Evolutionary conservation across 2,797 vertebrate species (phyloP).

Genomic region (Gallinago solitaria): DNA sequence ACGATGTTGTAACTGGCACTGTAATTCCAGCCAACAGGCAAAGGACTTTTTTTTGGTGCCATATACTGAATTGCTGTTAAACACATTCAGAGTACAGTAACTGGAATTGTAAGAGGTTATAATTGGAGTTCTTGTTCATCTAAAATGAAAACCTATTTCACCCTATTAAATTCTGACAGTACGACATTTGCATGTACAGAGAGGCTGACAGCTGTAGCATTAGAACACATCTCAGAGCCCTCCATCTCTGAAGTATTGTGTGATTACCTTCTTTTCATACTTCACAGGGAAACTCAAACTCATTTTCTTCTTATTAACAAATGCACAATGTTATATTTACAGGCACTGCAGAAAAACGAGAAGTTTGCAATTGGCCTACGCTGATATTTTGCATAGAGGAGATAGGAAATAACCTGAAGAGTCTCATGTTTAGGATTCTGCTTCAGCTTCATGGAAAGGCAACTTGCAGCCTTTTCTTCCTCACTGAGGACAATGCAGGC

Average conservation of each 20-base stretch:
- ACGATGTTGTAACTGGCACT: neutral
- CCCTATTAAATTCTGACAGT: conserved; percentile 31
- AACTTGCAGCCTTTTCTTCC: neutral
- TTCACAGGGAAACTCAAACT: neutral
- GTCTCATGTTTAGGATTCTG: neutral
- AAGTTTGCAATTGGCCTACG: neutral
- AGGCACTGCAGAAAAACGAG: neutral
- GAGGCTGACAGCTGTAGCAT: neutral
- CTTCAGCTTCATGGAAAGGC: neutral
- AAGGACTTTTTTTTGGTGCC: neutral
- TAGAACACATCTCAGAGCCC: neutral
- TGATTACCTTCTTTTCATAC: neutral
- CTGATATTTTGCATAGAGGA: neutral
- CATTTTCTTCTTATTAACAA: neutral
- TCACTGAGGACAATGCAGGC: rapidly evolving
- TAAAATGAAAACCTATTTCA: conserved; percentile 43
- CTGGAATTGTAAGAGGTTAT: conserved; percentile 9
- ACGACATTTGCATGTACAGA: neutral
- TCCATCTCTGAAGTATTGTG: neutral
- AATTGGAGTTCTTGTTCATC: conserved; percentile 38
- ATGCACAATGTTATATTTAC: neutral
- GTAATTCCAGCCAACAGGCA: neutral
- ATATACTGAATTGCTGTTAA: neutral
- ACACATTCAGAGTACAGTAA: neutral
- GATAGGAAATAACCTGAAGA: neutral